Conservation (phyloP, 2,888 invertebrate genomes). For the Pogonocherus hispidulus region DNA sequence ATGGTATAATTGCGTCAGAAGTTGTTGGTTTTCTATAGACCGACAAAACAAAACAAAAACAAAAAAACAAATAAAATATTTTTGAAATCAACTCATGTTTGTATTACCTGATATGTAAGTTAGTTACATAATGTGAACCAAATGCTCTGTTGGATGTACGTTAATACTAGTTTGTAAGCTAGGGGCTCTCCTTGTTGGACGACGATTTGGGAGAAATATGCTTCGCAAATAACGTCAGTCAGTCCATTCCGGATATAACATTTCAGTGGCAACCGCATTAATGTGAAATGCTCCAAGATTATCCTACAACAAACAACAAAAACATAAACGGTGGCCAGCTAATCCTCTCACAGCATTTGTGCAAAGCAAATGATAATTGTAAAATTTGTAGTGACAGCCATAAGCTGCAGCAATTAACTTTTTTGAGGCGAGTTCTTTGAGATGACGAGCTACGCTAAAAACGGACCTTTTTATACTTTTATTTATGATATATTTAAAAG, state of each 20-base stretch:
- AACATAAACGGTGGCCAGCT: constrained; percentile 26
- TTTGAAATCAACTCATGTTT: too few relatives aligned
- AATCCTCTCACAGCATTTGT: constrained; percentile 30
- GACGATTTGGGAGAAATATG: not conserved
- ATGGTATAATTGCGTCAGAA: too few relatives aligned
- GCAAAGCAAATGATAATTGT: constrained; percentile 30
- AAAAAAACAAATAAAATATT: too few relatives aligned
- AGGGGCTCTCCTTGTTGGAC: not conserved
- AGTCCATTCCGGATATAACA: not conserved
- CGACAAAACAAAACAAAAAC: too few relatives aligned
- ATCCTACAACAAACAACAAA: constrained; percentile 13
- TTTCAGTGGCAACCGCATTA: constrained; percentile 16
- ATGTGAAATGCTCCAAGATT: constrained; percentile 24
- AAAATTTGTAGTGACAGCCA: constrained; percentile 30
- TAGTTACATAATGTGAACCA: not conserved
- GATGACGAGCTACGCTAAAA: not conserved
- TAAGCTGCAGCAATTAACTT: constrained; percentile 29
- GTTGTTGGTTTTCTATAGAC: too few relatives aligned
- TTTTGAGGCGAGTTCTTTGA: constrained; percentile 12
- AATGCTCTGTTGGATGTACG: not conserved
- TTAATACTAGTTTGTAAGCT: not conserved
- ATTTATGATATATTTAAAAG: not conserved
- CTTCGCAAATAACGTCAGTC: constrained; percentile 8
- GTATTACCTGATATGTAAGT: too few relatives aligned
- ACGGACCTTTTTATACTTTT: not conserved